Evolutionary conservation across 1,140 invertebrate genomes (phyloP).

Genomic region (Pollicipes pollicipes): DNA sequence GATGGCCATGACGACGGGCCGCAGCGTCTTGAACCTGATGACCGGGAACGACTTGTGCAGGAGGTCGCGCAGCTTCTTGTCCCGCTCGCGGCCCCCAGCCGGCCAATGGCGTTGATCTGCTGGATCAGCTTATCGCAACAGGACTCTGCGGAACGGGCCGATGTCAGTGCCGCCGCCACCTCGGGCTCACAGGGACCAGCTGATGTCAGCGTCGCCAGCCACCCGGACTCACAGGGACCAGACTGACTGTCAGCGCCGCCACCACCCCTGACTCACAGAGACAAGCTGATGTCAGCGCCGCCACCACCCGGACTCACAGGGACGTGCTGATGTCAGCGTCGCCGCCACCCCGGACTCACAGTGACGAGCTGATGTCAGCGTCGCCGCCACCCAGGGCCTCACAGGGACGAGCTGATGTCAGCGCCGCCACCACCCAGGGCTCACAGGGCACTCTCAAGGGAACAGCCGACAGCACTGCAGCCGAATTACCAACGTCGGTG

Average conservation of each 20-base stretch:
- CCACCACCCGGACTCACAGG: too few species aligned
- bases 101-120: constrained; percentile 72
- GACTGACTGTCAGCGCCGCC: not conserved
- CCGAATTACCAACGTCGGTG: too few species aligned
- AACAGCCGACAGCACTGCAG: too few species aligned
- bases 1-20: constrained; percentile 90
- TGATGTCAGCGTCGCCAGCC: not conserved
- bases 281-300: not conserved
- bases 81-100: constrained; percentile 51
- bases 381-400: too few species aligned
- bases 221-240: not conserved
- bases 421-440: too few species aligned
- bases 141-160: constrained; percentile 34
- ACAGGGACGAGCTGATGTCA: too few species aligned
- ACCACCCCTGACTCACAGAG: not conserved
- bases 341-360: too few species aligned
- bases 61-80: constrained; percentile 76
- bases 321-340: too few species aligned
- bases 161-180: constrained; percentile 12
- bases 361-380: too few species aligned
- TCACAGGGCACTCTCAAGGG: too few species aligned
- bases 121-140: constrained; percentile 69
- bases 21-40: constrained; percentile 71
- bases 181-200: not conserved
- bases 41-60: constrained; percentile 83